Evolutionary conservation across 2,888 invertebrate species (phyloP), one percentile per base, ranked within the genome.

Genomic region (Lochmaea capreae): DNA sequence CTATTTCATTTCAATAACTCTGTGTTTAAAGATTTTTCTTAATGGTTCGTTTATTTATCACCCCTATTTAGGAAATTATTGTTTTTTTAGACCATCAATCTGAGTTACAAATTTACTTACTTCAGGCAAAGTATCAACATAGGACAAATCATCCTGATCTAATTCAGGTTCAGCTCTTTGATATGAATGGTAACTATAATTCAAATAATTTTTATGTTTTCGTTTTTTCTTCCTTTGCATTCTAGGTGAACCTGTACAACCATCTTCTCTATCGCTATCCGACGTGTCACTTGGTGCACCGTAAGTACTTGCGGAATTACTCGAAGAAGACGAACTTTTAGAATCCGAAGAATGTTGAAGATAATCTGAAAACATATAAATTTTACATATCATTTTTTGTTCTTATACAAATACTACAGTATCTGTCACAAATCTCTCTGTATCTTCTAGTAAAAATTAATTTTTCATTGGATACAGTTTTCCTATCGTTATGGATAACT

Each of bases 101-200:
- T 33, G 5, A 6, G 5, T 14, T 46, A 14, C 39, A 33, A 43
- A 9, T 39, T 62, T 6, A 73, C 68, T 71, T 80, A 95, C 95
- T 92, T 96, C 96, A 5, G 96, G 96, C 81, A 96, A 87, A 2
- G 94, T 95, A 85, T 96, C 96, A 54, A 95, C 91, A 84, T 96
- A 95, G 12, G 93, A 92, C 67, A 95, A 88, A 84, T 95, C 95
- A 71, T 86, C 87, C 49, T 83, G 84, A 66, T 86, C 87, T 18
- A 74, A 88, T 85, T 80, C 80, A 11, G 68, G 75, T n/a, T 80
- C 80, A 22, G 79, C 80, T 39, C 78, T 69, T 52, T 80, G 79
- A 61, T 76, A 76, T 0, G 73, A 39, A 49, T 75, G 39, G 16
- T 67, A 49, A 68, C 73, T 22, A 59, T 86, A 83, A 46, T 22